phyloP scores from a whole-genome alignment of 2,113 vertebrate genomes.

The Nycticryphes semicollaris region DNA sequence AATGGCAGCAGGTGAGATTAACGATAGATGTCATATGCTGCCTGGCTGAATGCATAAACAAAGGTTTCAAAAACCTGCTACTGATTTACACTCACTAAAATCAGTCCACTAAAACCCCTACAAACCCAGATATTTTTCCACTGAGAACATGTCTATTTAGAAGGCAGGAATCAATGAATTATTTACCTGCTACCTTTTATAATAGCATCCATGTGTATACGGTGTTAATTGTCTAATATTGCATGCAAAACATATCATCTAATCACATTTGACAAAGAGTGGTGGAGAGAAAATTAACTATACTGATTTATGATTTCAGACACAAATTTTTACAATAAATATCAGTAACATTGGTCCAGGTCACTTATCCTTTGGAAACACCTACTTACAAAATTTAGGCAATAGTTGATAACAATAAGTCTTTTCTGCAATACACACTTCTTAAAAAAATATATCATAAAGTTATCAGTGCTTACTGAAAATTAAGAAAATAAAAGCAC shows the following conservation, averaged over 20 bases:
- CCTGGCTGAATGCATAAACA: background rate
- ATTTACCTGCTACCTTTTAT: background rate
- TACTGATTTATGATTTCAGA: background rate
- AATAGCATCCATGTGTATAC: background rate
- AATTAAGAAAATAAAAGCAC: background rate
- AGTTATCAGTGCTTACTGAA: background rate
- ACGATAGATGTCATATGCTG: background rate
- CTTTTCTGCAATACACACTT: background rate
- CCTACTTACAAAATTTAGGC: background rate
- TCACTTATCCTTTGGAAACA: background rate
- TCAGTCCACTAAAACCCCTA: background rate
- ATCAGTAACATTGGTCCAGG: background rate
- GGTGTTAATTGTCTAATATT: background rate
- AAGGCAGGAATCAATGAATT: background rate
- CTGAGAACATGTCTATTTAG: background rate
- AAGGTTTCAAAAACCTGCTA: background rate
- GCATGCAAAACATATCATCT: background rate
- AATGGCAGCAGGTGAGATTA: constrained; percentile 26
- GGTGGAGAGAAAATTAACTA: background rate
- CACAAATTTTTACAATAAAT: background rate
- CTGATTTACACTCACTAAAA: background rate
- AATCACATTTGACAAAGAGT: background rate
- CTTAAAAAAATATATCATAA: background rate
- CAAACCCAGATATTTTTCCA: background rate
- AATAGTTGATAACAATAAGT: background rate